A percentile compares a stretch with the other conserved stretches of the same genome.
These are phyloP conservation scores for Psittacula cyanocephala DNA, from an alignment of 2,113 vertebrate genomes.

Conservation along the genomic window DNA sequence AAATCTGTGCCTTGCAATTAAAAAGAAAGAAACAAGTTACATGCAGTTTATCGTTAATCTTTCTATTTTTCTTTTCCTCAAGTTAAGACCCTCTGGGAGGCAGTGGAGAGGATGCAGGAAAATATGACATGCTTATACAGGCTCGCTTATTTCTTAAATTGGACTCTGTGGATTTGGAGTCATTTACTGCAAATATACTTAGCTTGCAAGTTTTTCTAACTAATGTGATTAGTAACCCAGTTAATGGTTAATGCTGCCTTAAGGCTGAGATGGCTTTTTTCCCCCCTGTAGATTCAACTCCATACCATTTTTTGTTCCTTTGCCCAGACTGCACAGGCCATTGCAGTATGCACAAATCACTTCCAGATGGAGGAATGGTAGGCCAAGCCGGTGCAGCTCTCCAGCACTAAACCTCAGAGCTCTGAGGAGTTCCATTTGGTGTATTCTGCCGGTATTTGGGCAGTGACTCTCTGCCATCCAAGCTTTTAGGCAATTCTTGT, in stretches of 20 bases:
- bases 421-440: not conserved
- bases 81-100: not conserved
- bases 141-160: not conserved
- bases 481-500: not conserved
- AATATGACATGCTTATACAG: not conserved
- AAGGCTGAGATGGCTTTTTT: not conserved
- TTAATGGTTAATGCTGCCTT: conserved; percentile 30
- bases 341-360: conserved; percentile 11
- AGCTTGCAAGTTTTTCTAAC: conserved; percentile 9
- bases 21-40: too few species aligned
- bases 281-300: not conserved
- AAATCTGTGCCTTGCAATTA: not conserved
- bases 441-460: not conserved
- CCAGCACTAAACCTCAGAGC: not conserved
- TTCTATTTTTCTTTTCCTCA: not conserved
- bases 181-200: not conserved
- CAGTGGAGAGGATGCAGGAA: not conserved
- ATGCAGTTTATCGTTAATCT: not conserved
- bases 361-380: conserved; percentile 54
- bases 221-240: conserved; percentile 16
- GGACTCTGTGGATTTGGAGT: not conserved
- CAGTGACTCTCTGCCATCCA: not conserved
- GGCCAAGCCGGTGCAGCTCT: conserved; percentile 8
- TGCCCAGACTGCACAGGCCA: conserved; percentile 15
- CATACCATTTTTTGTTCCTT: conserved; percentile 22